phyloP scores from a whole-genome alignment of 2,888 invertebrate genomes.

The Junonia oenone region DNA sequence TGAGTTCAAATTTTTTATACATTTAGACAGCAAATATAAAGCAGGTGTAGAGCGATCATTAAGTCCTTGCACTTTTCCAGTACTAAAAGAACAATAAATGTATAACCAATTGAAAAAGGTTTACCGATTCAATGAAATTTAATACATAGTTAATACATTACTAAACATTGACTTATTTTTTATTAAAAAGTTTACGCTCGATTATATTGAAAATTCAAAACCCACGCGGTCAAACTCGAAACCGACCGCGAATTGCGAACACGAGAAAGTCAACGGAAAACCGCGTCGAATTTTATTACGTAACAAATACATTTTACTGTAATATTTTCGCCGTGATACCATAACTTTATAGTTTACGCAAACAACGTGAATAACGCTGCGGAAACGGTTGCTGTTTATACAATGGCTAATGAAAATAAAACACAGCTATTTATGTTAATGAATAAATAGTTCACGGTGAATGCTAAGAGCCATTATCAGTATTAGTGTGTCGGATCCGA shows the following conservation, averaged over 20 bases:
- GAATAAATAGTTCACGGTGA: constrained; percentile 1
- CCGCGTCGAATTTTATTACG: background rate
- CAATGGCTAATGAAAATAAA: constrained; percentile 3
- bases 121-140: too few species aligned
- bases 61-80: too few species aligned
- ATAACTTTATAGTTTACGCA: background rate
- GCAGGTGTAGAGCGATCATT: too few species aligned
- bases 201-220: background rate
- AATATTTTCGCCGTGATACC: background rate
- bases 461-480: too few species aligned
- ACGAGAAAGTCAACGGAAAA: background rate
- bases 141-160: too few species aligned
- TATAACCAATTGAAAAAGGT: too few species aligned
- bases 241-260: background rate
- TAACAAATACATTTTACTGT: background rate
- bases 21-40: too few species aligned
- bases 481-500: too few species aligned
- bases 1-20: too few species aligned
- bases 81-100: too few species aligned
- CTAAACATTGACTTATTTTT: too few species aligned
- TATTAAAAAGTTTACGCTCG: too few species aligned
- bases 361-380: background rate
- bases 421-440: constrained; percentile 1
- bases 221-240: background rate
- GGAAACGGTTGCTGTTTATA: background rate